A percentile compares a stretch with the other conserved stretches of the same genome.
These are phyloP conservation scores for Drosophila phalerata DNA, from an alignment of 2,888 invertebrate species.

Conservation along the genomic window DNA sequence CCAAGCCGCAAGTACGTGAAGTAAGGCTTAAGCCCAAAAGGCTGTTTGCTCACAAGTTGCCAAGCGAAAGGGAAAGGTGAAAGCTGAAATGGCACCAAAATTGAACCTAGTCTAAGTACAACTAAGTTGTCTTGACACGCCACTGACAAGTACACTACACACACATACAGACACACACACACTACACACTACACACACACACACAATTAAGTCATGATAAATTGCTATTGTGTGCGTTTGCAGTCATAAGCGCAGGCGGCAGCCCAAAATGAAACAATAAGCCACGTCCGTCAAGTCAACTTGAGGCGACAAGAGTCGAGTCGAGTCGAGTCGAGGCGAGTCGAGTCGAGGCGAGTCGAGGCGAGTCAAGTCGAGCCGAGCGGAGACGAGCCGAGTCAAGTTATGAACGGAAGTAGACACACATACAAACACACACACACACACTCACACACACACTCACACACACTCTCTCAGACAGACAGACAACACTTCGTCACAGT, in stretches of 20 bases:
- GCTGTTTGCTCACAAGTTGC: background rate
- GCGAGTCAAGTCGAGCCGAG: slow-evolving; percentile 39
- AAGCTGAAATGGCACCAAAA: slow-evolving; percentile 39
- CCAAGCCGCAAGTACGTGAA: slow-evolving; percentile 22
- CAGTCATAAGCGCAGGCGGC: slow-evolving; percentile 68
- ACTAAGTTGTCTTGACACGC: slow-evolving; percentile 70
- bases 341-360: background rate
- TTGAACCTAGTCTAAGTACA: slow-evolving; percentile 50
- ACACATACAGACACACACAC: slow-evolving; percentile 27
- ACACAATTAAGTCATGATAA: slow-evolving; percentile 81
- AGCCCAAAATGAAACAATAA: slow-evolving; percentile 79
- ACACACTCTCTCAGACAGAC: slow-evolving; percentile 28
- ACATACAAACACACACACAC: slow-evolving; percentile 40
- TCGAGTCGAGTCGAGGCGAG: slow-evolving; percentile 43
- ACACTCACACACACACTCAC: slow-evolving; percentile 34
- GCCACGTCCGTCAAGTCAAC: slow-evolving; percentile 80
- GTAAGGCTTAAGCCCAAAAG: slow-evolving; percentile 13
- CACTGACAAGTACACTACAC: slow-evolving; percentile 66
- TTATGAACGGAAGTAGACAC: slow-evolving; percentile 65
- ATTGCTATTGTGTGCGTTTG: slow-evolving; percentile 78
- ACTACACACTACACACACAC: slow-evolving; percentile 39
- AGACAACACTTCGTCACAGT: slow-evolving; percentile 73
- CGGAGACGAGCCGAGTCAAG: slow-evolving; percentile 41
- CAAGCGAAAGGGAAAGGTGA: slow-evolving; percentile 41
- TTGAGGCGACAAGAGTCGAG: slow-evolving; percentile 76